Percentiles rank a stretch among this genome's conserved stretches.
phyloP scores from a whole-genome alignment of 2,797 vertebrate species.

The Coreius guichenoti region DNA sequence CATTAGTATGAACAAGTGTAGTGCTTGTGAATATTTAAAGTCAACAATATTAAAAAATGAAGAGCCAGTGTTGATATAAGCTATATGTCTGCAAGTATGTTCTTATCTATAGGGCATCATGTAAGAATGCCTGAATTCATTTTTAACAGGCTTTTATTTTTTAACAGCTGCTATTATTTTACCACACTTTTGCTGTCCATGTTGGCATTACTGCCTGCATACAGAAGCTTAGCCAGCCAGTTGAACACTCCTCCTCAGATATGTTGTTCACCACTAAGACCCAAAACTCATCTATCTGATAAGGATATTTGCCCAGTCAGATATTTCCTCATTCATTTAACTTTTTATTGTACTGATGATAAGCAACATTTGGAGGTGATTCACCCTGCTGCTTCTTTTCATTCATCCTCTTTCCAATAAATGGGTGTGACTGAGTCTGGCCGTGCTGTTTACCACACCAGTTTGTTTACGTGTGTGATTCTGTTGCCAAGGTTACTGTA shows the following conservation, averaged over 20 bases:
- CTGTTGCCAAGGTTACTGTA: neutral
- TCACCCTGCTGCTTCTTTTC: neutral
- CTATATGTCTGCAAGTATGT: too few relatives aligned
- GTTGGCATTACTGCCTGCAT: neutral
- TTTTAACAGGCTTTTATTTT: neutral
- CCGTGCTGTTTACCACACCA: neutral
- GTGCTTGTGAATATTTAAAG: too few relatives aligned
- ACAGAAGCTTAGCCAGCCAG: neutral
- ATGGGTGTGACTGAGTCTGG: neutral
- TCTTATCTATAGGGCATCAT: too few relatives aligned
- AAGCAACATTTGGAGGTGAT: neutral
- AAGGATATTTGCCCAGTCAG: neutral
- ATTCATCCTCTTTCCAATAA: neutral
- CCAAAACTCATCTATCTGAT: neutral
- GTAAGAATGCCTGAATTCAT: neutral
- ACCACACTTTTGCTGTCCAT: too few relatives aligned
- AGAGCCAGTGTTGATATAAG: neutral
- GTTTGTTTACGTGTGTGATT: neutral
- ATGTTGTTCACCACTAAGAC: neutral
- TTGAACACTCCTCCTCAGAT: neutral
- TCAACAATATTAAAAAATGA: neutral
- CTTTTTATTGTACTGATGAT: neutral
- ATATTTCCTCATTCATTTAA: neutral
- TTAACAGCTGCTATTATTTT: too few relatives aligned
- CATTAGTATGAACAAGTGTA: too few relatives aligned